Evolutionary conservation across 2,797 vertebrate genomes (phyloP).

Genomic region (Pseudochirops cupreus): DNA sequence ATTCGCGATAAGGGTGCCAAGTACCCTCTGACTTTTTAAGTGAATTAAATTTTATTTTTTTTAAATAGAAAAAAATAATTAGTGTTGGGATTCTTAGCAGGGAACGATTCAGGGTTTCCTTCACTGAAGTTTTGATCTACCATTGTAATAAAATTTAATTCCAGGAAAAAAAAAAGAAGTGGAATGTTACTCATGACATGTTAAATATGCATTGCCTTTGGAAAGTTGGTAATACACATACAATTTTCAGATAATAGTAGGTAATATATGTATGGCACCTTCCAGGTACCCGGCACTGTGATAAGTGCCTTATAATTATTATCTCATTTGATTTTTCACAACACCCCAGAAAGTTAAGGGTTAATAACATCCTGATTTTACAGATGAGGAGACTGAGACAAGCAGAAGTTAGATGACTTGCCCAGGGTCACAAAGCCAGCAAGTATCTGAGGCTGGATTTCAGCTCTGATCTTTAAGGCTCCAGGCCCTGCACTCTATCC

Average conservation of each 20-base stretch:
- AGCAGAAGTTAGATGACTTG: background rate
- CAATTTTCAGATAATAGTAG: background rate
- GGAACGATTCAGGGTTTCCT: background rate
- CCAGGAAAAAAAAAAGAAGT: background rate
- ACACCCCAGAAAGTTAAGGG: background rate
- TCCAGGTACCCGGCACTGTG: background rate
- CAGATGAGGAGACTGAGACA: background rate
- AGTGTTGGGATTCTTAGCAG: constrained; percentile 53
- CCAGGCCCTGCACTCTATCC: background rate
- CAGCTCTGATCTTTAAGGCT: background rate
- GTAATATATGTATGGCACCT: background rate
- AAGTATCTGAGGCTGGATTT: background rate
- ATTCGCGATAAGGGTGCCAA: constrained; percentile 52
- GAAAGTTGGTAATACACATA: background rate
- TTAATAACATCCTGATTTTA: background rate
- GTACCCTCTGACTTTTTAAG: background rate
- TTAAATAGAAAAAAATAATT: constrained; percentile 49
- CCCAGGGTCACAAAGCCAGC: background rate
- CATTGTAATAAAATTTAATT: background rate
- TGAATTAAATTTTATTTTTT: constrained; percentile 54
- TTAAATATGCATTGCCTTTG: background rate
- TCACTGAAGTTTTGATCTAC: background rate
- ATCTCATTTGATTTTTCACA: background rate
- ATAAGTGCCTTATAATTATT: background rate
- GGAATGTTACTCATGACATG: background rate